Evolutionary conservation across 2,888 invertebrate genomes (phyloP).

Genomic region (Drosophila macrothrix): DNA sequence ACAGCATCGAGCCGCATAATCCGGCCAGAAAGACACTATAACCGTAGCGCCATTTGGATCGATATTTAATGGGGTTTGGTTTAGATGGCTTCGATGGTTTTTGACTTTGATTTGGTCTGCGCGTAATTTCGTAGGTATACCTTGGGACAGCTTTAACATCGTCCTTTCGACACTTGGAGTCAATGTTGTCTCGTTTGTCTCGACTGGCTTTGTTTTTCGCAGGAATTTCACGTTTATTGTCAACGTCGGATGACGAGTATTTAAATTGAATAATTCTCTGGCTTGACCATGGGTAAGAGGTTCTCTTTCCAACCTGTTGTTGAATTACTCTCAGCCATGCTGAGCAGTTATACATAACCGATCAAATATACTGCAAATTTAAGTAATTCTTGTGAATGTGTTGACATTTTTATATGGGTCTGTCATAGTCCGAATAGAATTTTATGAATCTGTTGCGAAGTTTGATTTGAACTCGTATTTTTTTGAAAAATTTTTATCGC

Average conservation of each 20-base stretch:
- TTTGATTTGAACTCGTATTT: background rate
- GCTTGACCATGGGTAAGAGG: background rate
- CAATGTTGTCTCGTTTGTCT: background rate
- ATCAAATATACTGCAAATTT: slow-evolving; percentile 25
- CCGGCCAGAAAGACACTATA: slow-evolving; percentile 86
- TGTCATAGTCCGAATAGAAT: background rate
- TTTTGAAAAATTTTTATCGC: no score
- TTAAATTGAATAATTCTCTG: background rate
- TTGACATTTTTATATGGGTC: slow-evolving; percentile 8
- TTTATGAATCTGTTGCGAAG: background rate
- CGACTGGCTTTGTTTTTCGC: background rate
- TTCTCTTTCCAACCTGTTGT: slow-evolving; percentile 6
- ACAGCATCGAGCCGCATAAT: slow-evolving; percentile 87
- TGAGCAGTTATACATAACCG: slow-evolving; percentile 34
- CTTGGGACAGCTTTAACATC: background rate
- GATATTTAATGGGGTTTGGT: background rate
- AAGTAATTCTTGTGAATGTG: background rate
- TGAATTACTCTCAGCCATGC: slow-evolving; percentile 31
- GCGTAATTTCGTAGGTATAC: no score
- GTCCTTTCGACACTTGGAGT: background rate
- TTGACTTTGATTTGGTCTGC: background rate
- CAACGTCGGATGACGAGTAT: background rate
- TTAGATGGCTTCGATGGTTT: background rate
- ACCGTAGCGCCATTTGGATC: slow-evolving; percentile 23
- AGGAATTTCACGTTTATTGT: no score